Conservation (phyloP, 2,113 vertebrate genomes). For the Bubo blakistoni region DNA sequence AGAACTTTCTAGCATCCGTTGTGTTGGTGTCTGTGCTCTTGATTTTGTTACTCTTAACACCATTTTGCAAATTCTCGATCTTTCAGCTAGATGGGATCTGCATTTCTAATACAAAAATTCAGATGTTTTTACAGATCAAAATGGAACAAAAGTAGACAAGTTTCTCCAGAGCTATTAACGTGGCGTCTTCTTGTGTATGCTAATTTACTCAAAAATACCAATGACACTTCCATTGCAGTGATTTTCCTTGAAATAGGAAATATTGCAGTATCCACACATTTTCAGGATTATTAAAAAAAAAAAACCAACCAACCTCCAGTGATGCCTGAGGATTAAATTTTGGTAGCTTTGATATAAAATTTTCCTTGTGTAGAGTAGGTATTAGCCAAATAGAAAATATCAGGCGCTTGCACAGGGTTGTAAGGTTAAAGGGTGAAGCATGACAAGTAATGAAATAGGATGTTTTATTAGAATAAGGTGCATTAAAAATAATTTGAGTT, state of each 20-base stretch:
- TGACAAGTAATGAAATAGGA: neutral
- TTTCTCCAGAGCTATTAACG: slow-evolving; percentile 6
- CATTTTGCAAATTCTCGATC: neutral
- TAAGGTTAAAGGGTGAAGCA: neutral
- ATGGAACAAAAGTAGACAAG: neutral
- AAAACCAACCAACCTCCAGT: neutral
- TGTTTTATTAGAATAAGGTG: neutral
- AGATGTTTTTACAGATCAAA: neutral
- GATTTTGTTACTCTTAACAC: neutral
- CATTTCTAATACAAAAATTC: slow-evolving; percentile 18
- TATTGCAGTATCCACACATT: neutral
- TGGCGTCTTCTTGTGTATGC: neutral
- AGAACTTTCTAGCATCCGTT: neutral
- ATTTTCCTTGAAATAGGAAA: neutral
- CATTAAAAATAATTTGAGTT: neutral
- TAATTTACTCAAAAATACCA: neutral
- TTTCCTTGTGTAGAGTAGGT: neutral
- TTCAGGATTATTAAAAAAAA: neutral
- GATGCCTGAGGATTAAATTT: neutral
- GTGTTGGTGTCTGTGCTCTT: neutral
- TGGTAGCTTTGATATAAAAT: neutral
- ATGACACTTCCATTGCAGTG: neutral
- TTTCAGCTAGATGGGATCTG: neutral
- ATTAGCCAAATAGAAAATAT: neutral
- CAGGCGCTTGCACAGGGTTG: neutral